Conservation (phyloP, 2,113 vertebrate species). For the Ptilonorhynchus violaceus region DNA sequence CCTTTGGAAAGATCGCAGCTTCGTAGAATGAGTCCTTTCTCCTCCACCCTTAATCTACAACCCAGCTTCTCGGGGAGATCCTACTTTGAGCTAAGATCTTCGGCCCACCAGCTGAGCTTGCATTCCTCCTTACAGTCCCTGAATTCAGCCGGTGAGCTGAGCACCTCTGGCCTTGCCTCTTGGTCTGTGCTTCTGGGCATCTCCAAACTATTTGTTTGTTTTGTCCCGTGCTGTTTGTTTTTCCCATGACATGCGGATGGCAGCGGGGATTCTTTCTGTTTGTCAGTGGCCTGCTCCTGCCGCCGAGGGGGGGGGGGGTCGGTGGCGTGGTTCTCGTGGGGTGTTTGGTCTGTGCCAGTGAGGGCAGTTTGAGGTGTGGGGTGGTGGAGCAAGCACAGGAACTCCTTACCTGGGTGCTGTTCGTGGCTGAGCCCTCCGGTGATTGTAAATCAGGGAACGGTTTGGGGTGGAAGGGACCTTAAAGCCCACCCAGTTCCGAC, state of each 20-base stretch:
- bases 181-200: constrained; percentile 70
- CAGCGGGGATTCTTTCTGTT: constrained; percentile 32
- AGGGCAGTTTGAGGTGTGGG: background rate
- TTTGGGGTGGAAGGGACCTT: background rate
- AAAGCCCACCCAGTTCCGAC: background rate
- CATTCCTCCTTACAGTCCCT: constrained; percentile 81
- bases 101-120: constrained; percentile 80
- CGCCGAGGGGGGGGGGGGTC: background rate
- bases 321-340: background rate
- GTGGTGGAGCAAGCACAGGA: background rate
- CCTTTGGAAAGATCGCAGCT: constrained; percentile 83
- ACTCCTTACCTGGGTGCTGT: constrained; percentile 39
- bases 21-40: constrained; percentile 80
- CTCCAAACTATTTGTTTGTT: constrained; percentile 54
- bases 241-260: constrained; percentile 47
- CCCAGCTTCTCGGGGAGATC: constrained; percentile 80
- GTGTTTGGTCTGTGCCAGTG: background rate
- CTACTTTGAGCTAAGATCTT: constrained; percentile 81
- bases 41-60: constrained; percentile 81
- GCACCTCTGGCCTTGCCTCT: constrained; percentile 61
- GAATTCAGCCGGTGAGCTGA: constrained; percentile 78
- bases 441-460: background rate
- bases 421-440: background rate
- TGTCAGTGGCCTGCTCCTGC: constrained; percentile 55
- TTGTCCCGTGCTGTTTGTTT: constrained; percentile 51